Base-by-base conservation (phyloP, 2,113 vertebrate genomes). In the Corythoichthys haematopterus region DNA sequence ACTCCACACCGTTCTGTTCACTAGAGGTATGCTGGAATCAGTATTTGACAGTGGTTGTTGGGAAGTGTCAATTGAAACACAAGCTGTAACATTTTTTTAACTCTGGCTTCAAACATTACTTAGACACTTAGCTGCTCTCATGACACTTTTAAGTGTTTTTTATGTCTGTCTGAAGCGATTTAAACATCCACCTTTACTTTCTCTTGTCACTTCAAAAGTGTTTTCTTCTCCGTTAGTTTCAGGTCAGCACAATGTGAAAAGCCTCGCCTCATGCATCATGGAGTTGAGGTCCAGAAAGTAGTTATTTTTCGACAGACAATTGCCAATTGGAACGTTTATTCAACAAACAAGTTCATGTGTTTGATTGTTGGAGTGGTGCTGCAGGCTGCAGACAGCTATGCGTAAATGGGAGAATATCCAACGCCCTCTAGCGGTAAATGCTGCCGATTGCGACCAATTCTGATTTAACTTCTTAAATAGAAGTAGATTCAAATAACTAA, bases 1-100 rank as follows among this genome's bases (percentile, higher is more conserved):
- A 69, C 92, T 99, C 14, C 94, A 98, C 80, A 92, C 94, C 0
- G 94, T 96, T 73, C 92, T 98, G 36, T 99, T 99, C 84, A 96
- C 94, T 36, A 92, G 93, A 85, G 94, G 97, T 99, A 76, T 77
- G 89, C 6, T 16, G 66, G 55, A 45, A 43, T 43, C 3, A 9
- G 16, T 62, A 61, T 61, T n/a, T 59, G 36, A 67, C 35, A 9
- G 66, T 35, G 38, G 51, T 8, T 46, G 52, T 38, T 16, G 14
- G 35, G n/a, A 37, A 66, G 40, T 9, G 15, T 64, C 56, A 10
- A 46, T n/a, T 46, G 35, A 57, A 35, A 57, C 11, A 0, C 11
- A 6, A 57, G 11, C 33, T 6, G 33, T 36, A 57, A 35, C 2
- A 52, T 28, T 28, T 52, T 20, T 6, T 52, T n/a, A 55, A 12